Conservation (phyloP, 30 jellyfish, hydroid and myxozoan species). For the Aurelia aurita complex sp. Pacific region DNA sequence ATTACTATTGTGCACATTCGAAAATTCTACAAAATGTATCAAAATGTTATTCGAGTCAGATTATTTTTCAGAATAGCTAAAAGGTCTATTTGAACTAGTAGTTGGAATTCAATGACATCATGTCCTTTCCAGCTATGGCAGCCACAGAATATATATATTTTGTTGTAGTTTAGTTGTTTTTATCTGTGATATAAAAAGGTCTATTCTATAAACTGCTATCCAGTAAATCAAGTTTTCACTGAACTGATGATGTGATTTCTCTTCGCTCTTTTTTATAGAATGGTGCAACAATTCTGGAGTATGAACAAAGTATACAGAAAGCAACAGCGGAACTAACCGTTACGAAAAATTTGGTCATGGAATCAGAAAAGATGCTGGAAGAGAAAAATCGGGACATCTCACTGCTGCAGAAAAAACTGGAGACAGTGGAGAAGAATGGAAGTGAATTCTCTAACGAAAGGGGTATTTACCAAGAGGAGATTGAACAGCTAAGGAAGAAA, state of each 20-base stretch:
- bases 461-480: constrained; percentile 52
- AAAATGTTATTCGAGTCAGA: too few species aligned
- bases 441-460: constrained; percentile 24
- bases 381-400: constrained; percentile 27
- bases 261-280: constrained; percentile 8
- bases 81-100: too few species aligned
- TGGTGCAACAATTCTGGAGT: constrained; percentile 42
- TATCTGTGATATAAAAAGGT: too few species aligned
- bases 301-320: constrained; percentile 31
- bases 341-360: constrained; percentile 19
- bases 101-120: too few species aligned
- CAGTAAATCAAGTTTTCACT: background rate
- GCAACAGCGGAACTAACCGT: constrained; percentile 49
- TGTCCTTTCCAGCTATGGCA: too few species aligned
- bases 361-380: constrained; percentile 35
- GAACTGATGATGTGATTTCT: background rate
- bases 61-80: too few species aligned
- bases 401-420: constrained; percentile 23
- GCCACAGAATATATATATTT: too few species aligned
- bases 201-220: too few species aligned
- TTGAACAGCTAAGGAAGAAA: constrained; percentile 24
- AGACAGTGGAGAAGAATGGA: constrained; percentile 22
- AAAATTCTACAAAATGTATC: too few species aligned
- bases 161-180: too few species aligned
- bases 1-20: too few species aligned